Base-by-base conservation (phyloP, 2,888 invertebrate genomes). In the Atethmia centrago region DNA sequence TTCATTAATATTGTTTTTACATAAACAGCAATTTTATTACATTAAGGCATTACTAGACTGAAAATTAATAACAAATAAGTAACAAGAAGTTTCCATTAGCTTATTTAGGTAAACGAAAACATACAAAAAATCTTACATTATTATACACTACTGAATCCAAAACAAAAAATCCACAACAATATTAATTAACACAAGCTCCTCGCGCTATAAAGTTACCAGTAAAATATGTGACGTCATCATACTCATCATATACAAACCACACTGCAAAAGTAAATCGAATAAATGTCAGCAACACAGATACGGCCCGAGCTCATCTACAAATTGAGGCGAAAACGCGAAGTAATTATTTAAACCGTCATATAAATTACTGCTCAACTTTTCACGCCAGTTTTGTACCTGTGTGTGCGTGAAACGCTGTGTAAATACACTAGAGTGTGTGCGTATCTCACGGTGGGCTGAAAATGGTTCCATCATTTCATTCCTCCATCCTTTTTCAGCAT, bases 281-380 rank as follows among this genome's bases (percentile, higher is more conserved):
- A 92, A 94, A 93, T 92, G 93, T 93, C 94, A 91, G 90, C 92
- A 89, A 87, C 92, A 89, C 91, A 92, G 90, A 92, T 91, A 92
- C 90, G 89, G 88, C 89, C 89, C 88, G 88, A 90, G 89, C 94
- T 95, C 95, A 95, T 96, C 94, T 95, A 94, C 95, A 95, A 96
- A 96, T 96, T 95, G 95, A 95, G 95, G 95, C 93, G 95, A 95
- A 95, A 96, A 95, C 95, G 95, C 92, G 93, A 89, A 94, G 95
- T 96, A 96, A 96, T 96, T 96, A 96, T 96, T 96, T 96, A 96
- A 95, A 96, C 95, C 95, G 95, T 95, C 96, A 95, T 96, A 96
- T 96, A 96, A 96, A 96, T 96, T 96, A 96, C 95, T 92, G 94
- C 93, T 94, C 93, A 94, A 96, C 96, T 96, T 96, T 96, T 96